Evolutionary conservation across 2,797 vertebrate species (phyloP), one percentile per base, ranked within the genome.

Genomic region (Danio jaintianensis): DNA sequence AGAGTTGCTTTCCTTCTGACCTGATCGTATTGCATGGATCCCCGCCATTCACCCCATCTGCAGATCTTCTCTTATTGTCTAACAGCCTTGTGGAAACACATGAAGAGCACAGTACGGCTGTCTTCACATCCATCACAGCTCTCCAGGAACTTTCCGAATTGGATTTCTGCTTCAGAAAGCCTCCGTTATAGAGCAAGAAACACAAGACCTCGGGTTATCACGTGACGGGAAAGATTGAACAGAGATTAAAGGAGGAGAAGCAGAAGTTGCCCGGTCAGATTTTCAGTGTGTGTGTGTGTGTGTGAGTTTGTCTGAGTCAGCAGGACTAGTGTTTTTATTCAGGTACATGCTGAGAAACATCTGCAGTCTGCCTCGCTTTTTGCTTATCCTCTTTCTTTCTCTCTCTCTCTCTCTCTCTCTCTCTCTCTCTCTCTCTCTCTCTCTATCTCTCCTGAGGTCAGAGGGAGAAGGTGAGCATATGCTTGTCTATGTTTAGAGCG

Each of bases 271-370:
- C 61, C 52, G 78, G 67, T 75, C 59, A 79, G 63, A 59, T 78
- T 75, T 70, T 69, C 52, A 16, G 81, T 70, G n/a, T 36, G 15
- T 56, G 48, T 50, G 53, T 42, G 48, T 50, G 53, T 42, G 56
- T 43, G 55, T 13, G 62, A 38, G 36, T 53, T 43, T 50, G 8
- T 52, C 58, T 67, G 82, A 83, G 47, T 83, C 82, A 83, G 82
- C 76, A 79, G 47, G 67, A 50, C 3, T 7, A 63, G 50, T 69
- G 62, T 45, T 52, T 45, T 85, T 53, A 82, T 85, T 85, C 86
- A 87, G 77, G 79, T 82, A 85, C 89, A 88, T 82, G 84, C 86
- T 85, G 87, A 82, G 88, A 82, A 91, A 91, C 90, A 92, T 91
- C 89, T 91, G 91, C 86, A 84, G 85, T 85, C 50, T 36, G 38